Percentiles rank a stretch among this genome's conserved stretches.
phyloP scores from a whole-genome alignment of 2,797 vertebrate species.

The Tokudaia tokunoshimensis region DNA sequence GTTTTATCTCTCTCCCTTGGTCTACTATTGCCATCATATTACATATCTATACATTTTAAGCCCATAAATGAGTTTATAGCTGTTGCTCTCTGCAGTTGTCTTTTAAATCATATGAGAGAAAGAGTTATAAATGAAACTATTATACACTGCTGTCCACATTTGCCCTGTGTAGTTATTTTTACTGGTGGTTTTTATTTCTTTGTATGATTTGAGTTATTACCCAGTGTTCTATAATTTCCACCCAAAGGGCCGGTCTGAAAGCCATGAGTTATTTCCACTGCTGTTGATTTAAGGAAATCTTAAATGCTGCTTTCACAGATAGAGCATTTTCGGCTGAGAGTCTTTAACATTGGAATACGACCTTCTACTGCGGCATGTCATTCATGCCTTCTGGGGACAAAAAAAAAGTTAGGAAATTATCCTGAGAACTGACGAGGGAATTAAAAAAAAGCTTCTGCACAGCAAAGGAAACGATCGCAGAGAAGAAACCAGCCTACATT shows the following conservation, averaged over 20 bases:
- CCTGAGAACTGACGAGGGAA: not conserved
- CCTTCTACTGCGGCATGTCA: not conserved
- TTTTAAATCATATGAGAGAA: not conserved
- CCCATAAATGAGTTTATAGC: not conserved
- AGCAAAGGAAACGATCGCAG: not conserved
- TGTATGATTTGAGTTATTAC: not conserved
- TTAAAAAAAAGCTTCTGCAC: not conserved
- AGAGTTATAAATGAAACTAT: not conserved
- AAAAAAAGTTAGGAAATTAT: not conserved
- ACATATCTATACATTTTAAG: not conserved
- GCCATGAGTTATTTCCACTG: not conserved
- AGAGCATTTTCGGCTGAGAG: not conserved
- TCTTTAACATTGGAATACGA: not conserved
- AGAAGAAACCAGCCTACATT: not conserved
- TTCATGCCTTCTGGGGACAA: not conserved
- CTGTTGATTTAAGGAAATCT: not conserved
- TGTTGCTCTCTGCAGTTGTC: not conserved
- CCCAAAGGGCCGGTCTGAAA: not conserved
- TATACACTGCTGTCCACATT: not conserved
- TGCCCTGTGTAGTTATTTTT: not conserved
- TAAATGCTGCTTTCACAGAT: not conserved
- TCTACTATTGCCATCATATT: not conserved
- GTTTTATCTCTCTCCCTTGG: not conserved
- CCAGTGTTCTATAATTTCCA: not conserved
- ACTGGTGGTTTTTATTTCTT: not conserved